Base-by-base conservation (phyloP, 2,113 vertebrate species). In the Catharus fuscescens region DNA sequence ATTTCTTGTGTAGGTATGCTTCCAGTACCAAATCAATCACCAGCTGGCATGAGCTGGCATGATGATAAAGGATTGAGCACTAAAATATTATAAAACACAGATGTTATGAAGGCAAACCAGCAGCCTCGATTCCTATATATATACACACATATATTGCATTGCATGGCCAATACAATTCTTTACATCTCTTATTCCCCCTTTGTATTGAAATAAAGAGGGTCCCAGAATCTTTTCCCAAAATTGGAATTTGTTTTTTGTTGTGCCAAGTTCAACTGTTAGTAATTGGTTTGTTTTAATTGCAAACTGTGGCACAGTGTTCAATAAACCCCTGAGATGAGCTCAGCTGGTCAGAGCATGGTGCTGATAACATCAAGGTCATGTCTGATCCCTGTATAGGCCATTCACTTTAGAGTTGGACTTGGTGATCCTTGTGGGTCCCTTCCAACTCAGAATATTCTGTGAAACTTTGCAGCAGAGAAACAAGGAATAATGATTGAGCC, bases 401-500 rank as follows among this genome's bases (percentile, higher is more conserved):
- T 12, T 69, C 54, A 38, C 38, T 45, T 3, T 8, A 23, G 23
- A 38, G 21, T 0, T 45, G 45, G 32, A 13, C 18, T 28, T 45
- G 26, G 21, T 86, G 72, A 45, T 52, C 45, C 32, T 69, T 69
- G 45, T 38, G 38, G 18, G 38, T 38, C 47, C 23, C 18, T 45
- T 45, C 54, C 47, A 69, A 10, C 64, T 38, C 64, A 38, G n/a
- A 78, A 45, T 28, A 53, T n/a, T 78, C 54, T 53, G 28, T 53
- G 64, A 69, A 88, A 88, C 65, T 60, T 93, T 95, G 47, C 50
- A 84, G 80, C 31, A 57, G 93, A 95, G 61, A 82, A 95, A 81
- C 80, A 91, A 95, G 86, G 42, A 91, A 53, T 96, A 93, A 94
- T 87, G 90, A 95, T 44, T 57, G 85, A 95, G 60, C 93, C 88